A percentile compares a stretch with the other conserved stretches of the same genome.
phyloP scores from a whole-genome alignment of 2,888 invertebrate genomes.

The Dryococelus australis region DNA sequence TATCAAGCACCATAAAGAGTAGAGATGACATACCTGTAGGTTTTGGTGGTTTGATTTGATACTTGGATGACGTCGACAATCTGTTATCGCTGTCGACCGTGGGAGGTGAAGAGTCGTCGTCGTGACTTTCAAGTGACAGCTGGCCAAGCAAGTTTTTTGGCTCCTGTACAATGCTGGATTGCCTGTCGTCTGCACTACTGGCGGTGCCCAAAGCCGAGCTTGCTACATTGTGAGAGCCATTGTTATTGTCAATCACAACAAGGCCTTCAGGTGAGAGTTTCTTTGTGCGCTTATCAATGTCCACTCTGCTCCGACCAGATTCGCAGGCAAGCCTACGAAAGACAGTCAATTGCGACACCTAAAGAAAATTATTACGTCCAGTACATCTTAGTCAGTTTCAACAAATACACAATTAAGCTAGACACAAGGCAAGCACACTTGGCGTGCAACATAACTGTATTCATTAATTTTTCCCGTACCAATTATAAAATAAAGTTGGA shows the following conservation, averaged over 20 bases:
- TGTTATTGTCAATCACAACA: constrained; percentile 60
- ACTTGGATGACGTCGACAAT: constrained; percentile 39
- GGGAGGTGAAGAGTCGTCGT: constrained; percentile 13
- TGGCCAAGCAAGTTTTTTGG: constrained; percentile 39
- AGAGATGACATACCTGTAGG: constrained; percentile 33
- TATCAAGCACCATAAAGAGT: no score
- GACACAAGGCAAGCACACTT: no score
- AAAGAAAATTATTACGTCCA: constrained; percentile 5
- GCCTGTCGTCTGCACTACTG: constrained; percentile 46
- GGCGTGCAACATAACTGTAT: no score
- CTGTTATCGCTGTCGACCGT: constrained; percentile 42
- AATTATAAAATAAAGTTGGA: no score
- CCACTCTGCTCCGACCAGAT: not conserved
- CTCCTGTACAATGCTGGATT: constrained; percentile 21
- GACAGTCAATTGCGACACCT: constrained; percentile 23
- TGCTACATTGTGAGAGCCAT: constrained; percentile 48
- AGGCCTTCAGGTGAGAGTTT: constrained; percentile 58
- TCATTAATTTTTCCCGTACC: no score
- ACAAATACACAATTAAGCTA: not conserved
- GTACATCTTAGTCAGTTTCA: not conserved
- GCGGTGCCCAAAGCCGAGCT: constrained; percentile 2
- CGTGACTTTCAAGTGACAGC: constrained; percentile 32
- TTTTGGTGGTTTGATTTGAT: constrained; percentile 30
- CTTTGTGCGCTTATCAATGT: not conserved
- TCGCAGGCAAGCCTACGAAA: not conserved